Base-by-base conservation (phyloP, 2,113 vertebrate species). In the Ictidomys tridecemlineatus region DNA sequence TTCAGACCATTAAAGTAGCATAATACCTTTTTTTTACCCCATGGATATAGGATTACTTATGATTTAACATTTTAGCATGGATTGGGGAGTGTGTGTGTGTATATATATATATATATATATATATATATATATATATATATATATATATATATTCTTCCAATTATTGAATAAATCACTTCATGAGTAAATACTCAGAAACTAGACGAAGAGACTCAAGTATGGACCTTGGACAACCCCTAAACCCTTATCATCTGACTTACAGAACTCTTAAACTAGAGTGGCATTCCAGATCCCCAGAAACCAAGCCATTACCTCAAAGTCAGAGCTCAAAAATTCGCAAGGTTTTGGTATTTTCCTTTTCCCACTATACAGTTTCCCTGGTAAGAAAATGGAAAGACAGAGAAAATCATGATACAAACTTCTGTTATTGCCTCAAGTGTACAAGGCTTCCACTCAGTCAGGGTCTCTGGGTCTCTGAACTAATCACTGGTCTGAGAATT, bases 261-360 rank as follows among this genome's bases (percentile, higher is more conserved):
- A 37, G 63, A 61, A 70, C 74, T 92, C 37, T 28, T 76, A 24
- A 72, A 80, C 37, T 3, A 58, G 22, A 79, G 34, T 61, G 12
- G 12, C 39, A 74, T 63, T 42, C 63, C 32, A 20, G 9, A 17
- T 92, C 39, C 42, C 9, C 63, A 89, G 77, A 80, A 89, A 83
- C 58, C 18, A 63, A 89, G 8, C 34, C 67, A 51, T 58, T 72
- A 67, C 34, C 39, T 95, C 48, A 82, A 69, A 92, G 12, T 91
- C 11, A 91, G 20, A 87, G 65, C 77, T 85, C 32, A 78, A 67
- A 79, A 69, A 61, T 76, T 93, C 80, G 58, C 53, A 88, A 72
- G 74, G n/a, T 94, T 56, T 53, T 26, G 51, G 18, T n/a, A 30
- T 80, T 85, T 96, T 61, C 11, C 51, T 88, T 85, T 93, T 42